Evolutionary conservation across 2,888 invertebrate species (phyloP), one percentile per base, ranked within the genome.

Genomic region (Drosophila mimica): DNA sequence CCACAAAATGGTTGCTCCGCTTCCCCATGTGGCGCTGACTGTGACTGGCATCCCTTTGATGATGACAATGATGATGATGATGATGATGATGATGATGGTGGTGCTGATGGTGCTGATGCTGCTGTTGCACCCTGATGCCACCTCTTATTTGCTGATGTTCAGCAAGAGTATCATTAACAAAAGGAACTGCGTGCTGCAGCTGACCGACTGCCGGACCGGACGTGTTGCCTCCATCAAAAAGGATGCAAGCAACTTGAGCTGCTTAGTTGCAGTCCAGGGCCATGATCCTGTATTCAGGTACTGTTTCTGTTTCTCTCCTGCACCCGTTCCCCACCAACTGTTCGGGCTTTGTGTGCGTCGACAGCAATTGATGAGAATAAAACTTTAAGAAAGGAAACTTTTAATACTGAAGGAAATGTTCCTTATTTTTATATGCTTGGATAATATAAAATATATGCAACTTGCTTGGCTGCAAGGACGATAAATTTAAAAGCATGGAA

Each of bases 111-210:
- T 71, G 73, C 67, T 68, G 71, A 60, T 69, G 68, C 57, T 68
- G 67, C 31, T 58, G 48, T 61, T 65, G 40, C 34, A 33, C 33
- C n/a, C 63, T 53, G 67, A 31, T 43, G 30, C 63, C 46, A 31
- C 30, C 15, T 34, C 15, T 20, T 64, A 52, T 54, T 65, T 58
- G 65, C 71, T 69, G 73, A 75, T 82, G 75, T 80, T 67, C 81
- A 58, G 88, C 89, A 87, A 76, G 88, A 85, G 87, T 87, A 87
- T 87, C 89, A 88, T 87, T 87, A 89, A 88, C 87, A 88, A 87
- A 89, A 83, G 86, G 76, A 89, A 85, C 83, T 88, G 82, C 85
- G 79, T 79, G 78, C 82, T 74, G 70, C 75, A 78, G 48, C 81
- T 85, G 88, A 75, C 88, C 85, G 49, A 85, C 61, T 63, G 30